Base-by-base conservation (phyloP, 53 echinoderm and acorn worm species). In the Zoroaster sp. region DNA sequence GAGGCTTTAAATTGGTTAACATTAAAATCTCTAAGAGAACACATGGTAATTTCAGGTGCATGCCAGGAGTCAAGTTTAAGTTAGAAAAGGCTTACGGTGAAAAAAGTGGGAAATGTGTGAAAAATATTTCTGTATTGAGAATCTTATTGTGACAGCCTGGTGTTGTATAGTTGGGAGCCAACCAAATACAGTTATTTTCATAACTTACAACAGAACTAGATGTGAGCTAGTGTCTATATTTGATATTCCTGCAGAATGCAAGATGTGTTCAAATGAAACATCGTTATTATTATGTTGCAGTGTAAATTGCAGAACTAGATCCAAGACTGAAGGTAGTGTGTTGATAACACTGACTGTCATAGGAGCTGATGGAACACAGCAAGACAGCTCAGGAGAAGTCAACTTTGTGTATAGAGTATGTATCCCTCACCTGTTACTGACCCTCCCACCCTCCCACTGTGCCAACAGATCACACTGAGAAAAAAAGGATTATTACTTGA, bases 221-320 rank as follows among this genome's bases (percentile, higher is more conserved):
- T n/a, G n/a, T n/a, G n/a, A n/a, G n/a, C n/a, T n/a, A 1, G 23
- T 37, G 40, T 5, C 9, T 0, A n/a, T n/a, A n/a, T n/a, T n/a
- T n/a, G 25, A 6, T 66, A 33, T 31, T 28, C 15, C 3, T 9
- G 15, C 32, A 69, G 14, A 0, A 33, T 47, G 49, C 14, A 47
- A 10, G 14, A 47, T 47, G 14, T 47, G 14, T 47, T 47, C 14
- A 47, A 10, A 47, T 10, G 8, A 10, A 47, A 10, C 49, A 47
- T 8, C 8, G 49, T 10, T 8, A 47, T 47, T 8, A 8, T 39
- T 35, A 20, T 39, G 25, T 54, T 15, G 17, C 80, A 92, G 92
- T 92, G 92, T 92, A 42, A 92, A 83, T 25, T 92, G 92, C 83
- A 46, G 44, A 39, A 88, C 88, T 15, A 17, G 38, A 30, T 7